Conservation (phyloP, 2,888 invertebrate genomes). For the Pachycephus smyrnensis region DNA sequence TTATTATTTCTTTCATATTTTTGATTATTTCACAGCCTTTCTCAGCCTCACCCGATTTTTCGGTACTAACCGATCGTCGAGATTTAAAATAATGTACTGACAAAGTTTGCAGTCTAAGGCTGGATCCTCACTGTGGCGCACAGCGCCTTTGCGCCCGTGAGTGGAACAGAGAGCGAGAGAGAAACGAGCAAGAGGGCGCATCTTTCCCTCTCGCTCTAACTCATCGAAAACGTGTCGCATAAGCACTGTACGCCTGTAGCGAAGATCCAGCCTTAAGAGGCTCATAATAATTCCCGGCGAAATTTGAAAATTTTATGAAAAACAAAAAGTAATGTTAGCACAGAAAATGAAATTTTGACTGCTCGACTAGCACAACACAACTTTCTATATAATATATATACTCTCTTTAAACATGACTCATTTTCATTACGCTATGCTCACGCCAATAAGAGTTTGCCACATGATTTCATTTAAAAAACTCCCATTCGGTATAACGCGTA, state of each 20-base stretch:
- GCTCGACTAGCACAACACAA: neutral
- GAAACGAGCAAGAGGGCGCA: too few relatives aligned
- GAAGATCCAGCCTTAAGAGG: neutral
- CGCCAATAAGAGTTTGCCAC: neutral
- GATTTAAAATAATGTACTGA: neutral
- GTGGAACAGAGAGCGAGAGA: too few relatives aligned
- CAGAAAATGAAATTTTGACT: neutral
- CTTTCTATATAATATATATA: neutral
- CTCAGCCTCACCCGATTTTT: neutral
- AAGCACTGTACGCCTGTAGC: too few relatives aligned
- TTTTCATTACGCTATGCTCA: neutral
- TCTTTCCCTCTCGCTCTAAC: too few relatives aligned
- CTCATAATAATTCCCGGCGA: neutral
- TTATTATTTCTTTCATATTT: neutral
- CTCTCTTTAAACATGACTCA: neutral
- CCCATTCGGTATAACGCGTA: neutral
- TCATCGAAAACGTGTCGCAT: too few relatives aligned
- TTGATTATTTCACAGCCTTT: slow-evolving; percentile 2
- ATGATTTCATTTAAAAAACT: neutral
- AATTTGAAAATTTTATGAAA: neutral
- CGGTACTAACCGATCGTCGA: neutral
- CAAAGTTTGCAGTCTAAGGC: neutral
- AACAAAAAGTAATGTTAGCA: neutral
- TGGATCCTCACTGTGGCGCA: neutral
- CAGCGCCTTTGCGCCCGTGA: too few relatives aligned